These are phyloP conservation scores for Ctenochaetus hawaiiensis DNA, from an alignment of 2,797 vertebrate species.

Conservation along the genomic window DNA sequence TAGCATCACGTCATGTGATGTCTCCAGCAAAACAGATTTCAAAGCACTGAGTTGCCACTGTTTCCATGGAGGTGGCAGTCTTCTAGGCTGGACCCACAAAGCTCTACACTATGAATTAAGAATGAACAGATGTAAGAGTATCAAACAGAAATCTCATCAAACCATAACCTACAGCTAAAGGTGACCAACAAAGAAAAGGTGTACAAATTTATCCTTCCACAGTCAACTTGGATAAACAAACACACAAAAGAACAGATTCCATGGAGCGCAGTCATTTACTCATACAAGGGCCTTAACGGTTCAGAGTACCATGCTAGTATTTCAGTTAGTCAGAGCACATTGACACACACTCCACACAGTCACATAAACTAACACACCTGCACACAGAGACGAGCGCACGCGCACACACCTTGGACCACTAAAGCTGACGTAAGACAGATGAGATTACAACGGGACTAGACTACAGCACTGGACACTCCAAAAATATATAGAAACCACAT, in stretches of 20 bases:
- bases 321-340: conserved; percentile 93
- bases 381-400: conserved; percentile 65
- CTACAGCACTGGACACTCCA: conserved; percentile 94
- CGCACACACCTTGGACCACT: conserved; percentile 92
- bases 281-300: conserved; percentile 86
- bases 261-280: conserved; percentile 93
- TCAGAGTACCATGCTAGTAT: conserved; percentile 95
- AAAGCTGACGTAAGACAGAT: conserved; percentile 93
- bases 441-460: conserved; percentile 92
- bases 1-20: conserved; percentile 95
- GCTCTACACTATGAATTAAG: conserved; percentile 86
- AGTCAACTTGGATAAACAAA: conserved; percentile 75
- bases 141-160: conserved; percentile 86
- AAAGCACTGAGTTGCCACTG: conserved; percentile 90
- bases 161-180: conserved; percentile 84
- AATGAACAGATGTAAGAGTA: conserved; percentile 85
- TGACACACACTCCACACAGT: conserved; percentile 67
- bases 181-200: conserved; percentile 82
- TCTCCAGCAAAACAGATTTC: conserved; percentile 90
- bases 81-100: conserved; percentile 86
- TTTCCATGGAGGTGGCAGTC: conserved; percentile 86
- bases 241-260: conserved; percentile 76
- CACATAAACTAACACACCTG: conserved; percentile 63
- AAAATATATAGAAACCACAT: conserved; percentile 91
- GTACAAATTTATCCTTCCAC: conserved; percentile 85